Conservation (phyloP, 2,113 vertebrate genomes). For the Pedionomus torquatus region DNA sequence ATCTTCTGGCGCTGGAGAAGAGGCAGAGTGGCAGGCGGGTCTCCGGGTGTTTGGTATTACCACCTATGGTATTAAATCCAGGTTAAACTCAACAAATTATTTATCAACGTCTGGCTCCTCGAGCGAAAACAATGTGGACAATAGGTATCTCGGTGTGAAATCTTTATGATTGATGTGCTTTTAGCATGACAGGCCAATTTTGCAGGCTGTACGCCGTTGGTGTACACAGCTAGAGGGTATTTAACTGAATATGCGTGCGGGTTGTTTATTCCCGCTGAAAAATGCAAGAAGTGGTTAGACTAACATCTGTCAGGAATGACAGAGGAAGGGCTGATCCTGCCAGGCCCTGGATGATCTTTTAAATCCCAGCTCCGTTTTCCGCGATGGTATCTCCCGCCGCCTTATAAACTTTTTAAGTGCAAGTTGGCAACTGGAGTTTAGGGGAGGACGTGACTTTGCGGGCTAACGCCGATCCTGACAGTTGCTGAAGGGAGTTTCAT, state of each 20-base stretch:
- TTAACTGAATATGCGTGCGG: neutral
- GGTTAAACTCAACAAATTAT: neutral
- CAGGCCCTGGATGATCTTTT: neutral
- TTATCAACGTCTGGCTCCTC: neutral
- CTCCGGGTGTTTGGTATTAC: neutral
- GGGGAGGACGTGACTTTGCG: neutral
- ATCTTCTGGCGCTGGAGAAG: neutral
- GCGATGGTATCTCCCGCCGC: neutral
- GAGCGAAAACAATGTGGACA: neutral
- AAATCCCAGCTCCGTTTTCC: neutral
- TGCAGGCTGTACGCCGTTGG: neutral
- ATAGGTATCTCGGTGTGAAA: neutral
- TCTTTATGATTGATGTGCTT: constrained; percentile 31
- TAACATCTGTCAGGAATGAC: constrained; percentile 8
- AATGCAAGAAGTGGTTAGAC: neutral
- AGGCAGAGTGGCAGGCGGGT: constrained; percentile 17
- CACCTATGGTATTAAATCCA: neutral
- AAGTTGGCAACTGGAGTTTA: neutral
- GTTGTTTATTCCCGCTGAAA: constrained; percentile 28
- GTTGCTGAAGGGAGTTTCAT: neutral
- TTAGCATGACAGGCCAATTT: neutral
- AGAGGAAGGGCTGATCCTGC: neutral
- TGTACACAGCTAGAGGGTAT: neutral
- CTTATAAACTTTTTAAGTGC: neutral
- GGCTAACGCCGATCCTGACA: neutral